These are phyloP conservation scores for Turnix velox DNA, from an alignment of 2,113 vertebrate species.

Conservation along the genomic window DNA sequence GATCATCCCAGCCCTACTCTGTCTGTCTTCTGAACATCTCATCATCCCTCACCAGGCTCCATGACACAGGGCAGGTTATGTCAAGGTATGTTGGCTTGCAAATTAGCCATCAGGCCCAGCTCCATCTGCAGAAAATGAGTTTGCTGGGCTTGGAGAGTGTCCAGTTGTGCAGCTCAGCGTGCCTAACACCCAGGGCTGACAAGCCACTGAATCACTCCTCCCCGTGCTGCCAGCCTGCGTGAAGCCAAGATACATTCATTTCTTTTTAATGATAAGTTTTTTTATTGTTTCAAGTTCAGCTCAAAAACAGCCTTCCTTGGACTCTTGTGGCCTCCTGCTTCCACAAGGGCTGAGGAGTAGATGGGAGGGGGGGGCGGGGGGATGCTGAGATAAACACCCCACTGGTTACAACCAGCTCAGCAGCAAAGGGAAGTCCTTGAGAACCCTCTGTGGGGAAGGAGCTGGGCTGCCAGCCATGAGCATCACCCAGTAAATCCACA, in stretches of 20 bases:
- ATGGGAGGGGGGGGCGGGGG: too few species aligned
- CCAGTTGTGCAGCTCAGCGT: constrained; percentile 64
- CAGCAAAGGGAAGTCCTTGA: background rate
- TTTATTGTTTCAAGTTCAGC: constrained; percentile 70
- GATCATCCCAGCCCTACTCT: background rate
- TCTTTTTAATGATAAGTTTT: constrained; percentile 79
- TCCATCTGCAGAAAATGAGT: constrained; percentile 69
- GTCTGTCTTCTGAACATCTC: fast-evolving
- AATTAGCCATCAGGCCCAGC: constrained; percentile 72
- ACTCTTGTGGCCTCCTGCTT: background rate
- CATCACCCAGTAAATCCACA: background rate
- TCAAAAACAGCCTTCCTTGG: constrained; percentile 52
- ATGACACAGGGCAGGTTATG: constrained; percentile 14
- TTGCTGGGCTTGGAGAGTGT: constrained; percentile 70
- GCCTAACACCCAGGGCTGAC: constrained; percentile 70
- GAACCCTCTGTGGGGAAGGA: background rate
- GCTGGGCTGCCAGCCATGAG: constrained; percentile 12
- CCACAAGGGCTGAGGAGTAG: fast-evolving
- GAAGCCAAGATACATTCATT: constrained; percentile 76
- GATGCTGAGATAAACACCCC: too few species aligned
- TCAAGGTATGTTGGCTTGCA: constrained; percentile 78
- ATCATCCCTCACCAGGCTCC: fast-evolving
- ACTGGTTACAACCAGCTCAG: background rate
- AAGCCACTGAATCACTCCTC: constrained; percentile 71
- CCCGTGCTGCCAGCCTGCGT: constrained; percentile 42